Base-by-base conservation (phyloP, 2,888 invertebrate species). In the Epinotia ramella region DNA sequence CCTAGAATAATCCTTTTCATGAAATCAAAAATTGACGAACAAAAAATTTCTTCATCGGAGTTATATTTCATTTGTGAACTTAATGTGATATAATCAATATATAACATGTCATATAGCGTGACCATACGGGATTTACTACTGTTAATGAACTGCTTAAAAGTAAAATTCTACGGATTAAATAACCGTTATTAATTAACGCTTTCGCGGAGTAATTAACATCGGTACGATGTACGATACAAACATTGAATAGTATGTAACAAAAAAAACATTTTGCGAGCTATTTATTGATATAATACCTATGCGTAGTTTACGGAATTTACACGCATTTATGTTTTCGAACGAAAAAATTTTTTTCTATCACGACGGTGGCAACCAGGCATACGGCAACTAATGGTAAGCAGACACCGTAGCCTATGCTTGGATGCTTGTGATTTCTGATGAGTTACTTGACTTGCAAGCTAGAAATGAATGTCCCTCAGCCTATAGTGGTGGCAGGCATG, bases 141-240 rank as follows among this genome's bases (percentile, higher is more conserved):
- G 60, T 16, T 28, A 28, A 12, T 24, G 24, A 53, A n/a, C 53
- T 28, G 24, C 16, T 60, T 60, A 60, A 28, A 28, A 13, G 60
- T 60, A 33, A 60, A 16, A 69, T 62, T 70, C 24, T 13, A 13
- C 62, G 62, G n/a, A 6, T 66, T 5, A 60, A 33, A 24, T 28
- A 28, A 60, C 28, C 18, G 46, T n/a, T 49, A 33, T 70, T 28
- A 69, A 33, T 70, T 28, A 69, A 46, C 44, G 59, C 69, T 69
- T 69, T 69, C 60, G 49, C 49, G 59, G 7, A 7, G 16, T 60
- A 69, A 69, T 60, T 59, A 60, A 20, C 59, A 0, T 59, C 20
- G n/a, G 18, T 56, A 16, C 49, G 49, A 16, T 49, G 49, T n/a
- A 53, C 53, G 53, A 53, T 53, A 53, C 53, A n/a, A 46, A 46